These are phyloP conservation scores for Chymomyza amoena DNA, from an alignment of 2,888 invertebrate genomes.

Conservation along the genomic window DNA sequence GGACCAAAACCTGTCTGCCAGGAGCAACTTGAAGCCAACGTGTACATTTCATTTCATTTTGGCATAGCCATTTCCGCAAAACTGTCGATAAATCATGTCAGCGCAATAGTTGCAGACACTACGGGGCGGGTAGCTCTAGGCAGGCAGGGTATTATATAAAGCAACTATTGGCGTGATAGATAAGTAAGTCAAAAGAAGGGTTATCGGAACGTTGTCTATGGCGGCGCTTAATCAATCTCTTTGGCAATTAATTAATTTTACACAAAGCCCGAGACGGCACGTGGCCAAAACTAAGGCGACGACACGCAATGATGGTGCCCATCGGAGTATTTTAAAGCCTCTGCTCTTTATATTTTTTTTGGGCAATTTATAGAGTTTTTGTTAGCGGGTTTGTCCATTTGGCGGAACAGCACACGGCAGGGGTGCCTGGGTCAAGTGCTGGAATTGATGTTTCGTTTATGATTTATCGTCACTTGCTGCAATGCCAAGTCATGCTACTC, in stretches of 20 bases:
- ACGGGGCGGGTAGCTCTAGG: neutral
- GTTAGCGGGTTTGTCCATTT: slow-evolving; percentile 7
- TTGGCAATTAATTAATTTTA: slow-evolving; percentile 67
- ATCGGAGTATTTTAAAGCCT: neutral
- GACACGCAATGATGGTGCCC: neutral
- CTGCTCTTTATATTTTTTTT: neutral
- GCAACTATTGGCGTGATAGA: slow-evolving; percentile 59
- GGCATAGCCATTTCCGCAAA: slow-evolving; percentile 64
- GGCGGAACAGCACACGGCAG: slow-evolving; percentile 1
- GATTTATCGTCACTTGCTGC: slow-evolving; percentile 74
- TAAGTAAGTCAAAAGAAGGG: slow-evolving; percentile 55
- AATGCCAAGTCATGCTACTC: slow-evolving; percentile 54
- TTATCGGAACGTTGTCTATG: slow-evolving; percentile 25
- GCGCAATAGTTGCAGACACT: slow-evolving; percentile 30
- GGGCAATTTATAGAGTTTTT: neutral
- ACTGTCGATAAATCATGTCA: slow-evolving; percentile 67
- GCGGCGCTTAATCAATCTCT: slow-evolving; percentile 58
- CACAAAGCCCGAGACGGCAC: slow-evolving; percentile 38
- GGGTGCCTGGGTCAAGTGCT: slow-evolving; percentile 76
- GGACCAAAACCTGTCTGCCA: slow-evolving; percentile 30
- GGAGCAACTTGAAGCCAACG: slow-evolving; percentile 38
- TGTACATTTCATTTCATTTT: slow-evolving; percentile 51
- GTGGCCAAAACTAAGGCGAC: slow-evolving; percentile 42
- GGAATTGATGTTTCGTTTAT: slow-evolving; percentile 79
- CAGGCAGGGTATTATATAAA: neutral